These are phyloP conservation scores for Panthera tigris DNA, from an alignment of 2,113 vertebrate species.

Conservation along the genomic window DNA sequence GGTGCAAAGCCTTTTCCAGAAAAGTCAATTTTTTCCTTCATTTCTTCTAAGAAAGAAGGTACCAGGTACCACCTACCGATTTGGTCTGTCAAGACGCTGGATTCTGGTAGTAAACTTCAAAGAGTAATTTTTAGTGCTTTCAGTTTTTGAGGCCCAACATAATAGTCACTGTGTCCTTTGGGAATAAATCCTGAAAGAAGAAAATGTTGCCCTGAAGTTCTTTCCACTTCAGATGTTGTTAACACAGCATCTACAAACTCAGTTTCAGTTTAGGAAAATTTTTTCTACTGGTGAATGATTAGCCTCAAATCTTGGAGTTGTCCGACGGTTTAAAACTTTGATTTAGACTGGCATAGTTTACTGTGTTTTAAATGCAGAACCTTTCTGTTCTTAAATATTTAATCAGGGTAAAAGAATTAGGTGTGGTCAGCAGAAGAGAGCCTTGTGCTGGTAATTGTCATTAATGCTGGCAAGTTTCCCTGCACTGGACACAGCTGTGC, in stretches of 20 bases:
- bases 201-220: neutral
- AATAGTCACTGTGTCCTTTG: neutral
- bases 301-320: neutral
- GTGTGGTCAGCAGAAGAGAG: conserved; percentile 70
- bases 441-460: conserved; percentile 67
- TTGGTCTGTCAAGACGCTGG: neutral
- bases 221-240: neutral
- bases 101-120: neutral
- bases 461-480: conserved; percentile 55
- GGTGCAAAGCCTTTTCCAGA: neutral
- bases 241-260: neutral
- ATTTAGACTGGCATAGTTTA: conserved; percentile 62
- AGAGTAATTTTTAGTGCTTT: neutral
- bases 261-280: neutral
- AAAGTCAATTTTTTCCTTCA: neutral
- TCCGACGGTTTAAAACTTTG: conserved; percentile 51
- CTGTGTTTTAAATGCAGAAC: conserved; percentile 36
- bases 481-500: conserved; percentile 52
- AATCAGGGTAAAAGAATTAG: conserved; percentile 79
- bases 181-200: conserved; percentile 4
- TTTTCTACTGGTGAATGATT: conserved; percentile 47
- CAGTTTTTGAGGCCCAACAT: neutral
- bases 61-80: neutral
- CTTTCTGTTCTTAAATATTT: conserved; percentile 76
- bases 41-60: neutral